A percentile compares a stretch with the other conserved stretches of the same genome.
Evolutionary conservation across 2,888 invertebrate species (phyloP).

Genomic region (Trichopoda pennipes): DNA sequence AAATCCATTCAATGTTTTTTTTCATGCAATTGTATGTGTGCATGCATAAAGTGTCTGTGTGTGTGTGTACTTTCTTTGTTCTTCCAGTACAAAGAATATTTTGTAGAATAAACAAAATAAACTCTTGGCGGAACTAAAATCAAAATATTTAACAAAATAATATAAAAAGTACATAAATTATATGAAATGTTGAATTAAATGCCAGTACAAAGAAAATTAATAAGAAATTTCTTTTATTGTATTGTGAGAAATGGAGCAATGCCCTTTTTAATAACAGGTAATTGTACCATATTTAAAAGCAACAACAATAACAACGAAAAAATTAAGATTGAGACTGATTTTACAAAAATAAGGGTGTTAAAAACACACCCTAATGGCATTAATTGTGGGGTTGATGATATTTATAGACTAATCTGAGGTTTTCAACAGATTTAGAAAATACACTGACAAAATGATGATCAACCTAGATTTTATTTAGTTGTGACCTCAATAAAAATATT

Average conservation of each 20-base stretch:
- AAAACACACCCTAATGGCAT: no score
- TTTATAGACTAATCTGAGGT: background rate
- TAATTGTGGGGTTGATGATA: no score
- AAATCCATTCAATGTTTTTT: conserved; percentile 30
- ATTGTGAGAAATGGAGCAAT: background rate
- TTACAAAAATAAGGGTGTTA: background rate
- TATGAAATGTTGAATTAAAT: background rate
- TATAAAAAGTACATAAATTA: background rate
- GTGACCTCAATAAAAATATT: conserved; percentile 53
- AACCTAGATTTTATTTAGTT: conserved; percentile 59
- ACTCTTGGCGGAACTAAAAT: background rate
- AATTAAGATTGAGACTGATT: conserved; percentile 15
- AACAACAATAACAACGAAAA: no score
- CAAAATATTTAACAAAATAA: conserved; percentile 1
- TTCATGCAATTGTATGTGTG: background rate
- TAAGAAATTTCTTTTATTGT: background rate
- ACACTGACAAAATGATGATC: conserved; percentile 21
- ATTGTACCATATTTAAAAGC: no score
- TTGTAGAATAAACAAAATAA: conserved; percentile 24
- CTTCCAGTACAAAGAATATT: conserved; percentile 58
- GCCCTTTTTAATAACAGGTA: no score
- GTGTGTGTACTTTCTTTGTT: conserved; percentile 62
- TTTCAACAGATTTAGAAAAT: conserved; percentile 20
- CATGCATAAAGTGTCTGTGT: conserved; percentile 25
- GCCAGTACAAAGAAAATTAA: background rate